Conservation (phyloP, 2,797 vertebrate genomes). For the Astyanax mexicanus region DNA sequence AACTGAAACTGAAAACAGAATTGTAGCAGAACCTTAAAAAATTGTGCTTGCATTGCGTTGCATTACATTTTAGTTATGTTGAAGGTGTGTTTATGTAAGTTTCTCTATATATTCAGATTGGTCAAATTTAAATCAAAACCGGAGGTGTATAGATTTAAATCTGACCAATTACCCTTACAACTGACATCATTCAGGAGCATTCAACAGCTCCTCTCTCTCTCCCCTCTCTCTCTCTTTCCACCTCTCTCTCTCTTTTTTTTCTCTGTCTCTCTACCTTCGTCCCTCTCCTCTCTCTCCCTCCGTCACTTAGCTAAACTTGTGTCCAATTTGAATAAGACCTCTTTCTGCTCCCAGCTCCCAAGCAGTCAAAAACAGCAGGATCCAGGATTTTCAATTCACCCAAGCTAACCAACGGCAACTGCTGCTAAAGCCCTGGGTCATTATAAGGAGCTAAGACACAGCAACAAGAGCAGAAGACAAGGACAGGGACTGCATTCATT, state of each 20-base stretch:
- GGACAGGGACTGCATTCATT: conserved; percentile 24
- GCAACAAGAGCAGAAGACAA: conserved; percentile 49
- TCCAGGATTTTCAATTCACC: conserved; percentile 44
- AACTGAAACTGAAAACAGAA: too few species aligned
- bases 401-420: conserved; percentile 23
- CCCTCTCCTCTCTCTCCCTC: conserved; percentile 23
- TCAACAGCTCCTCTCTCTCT: conserved; percentile 28
- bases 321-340: conserved; percentile 77
- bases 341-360: conserved; percentile 79
- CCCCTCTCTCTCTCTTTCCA: conserved; percentile 28
- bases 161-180: conserved; percentile 1
- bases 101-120: not conserved
- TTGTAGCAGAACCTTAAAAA: too few species aligned
- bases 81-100: too few species aligned
- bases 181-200: conserved; percentile 13
- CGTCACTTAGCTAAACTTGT: conserved; percentile 69
- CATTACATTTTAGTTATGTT: too few species aligned
- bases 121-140: not conserved
- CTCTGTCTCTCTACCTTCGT: conserved; percentile 32
- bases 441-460: conserved; percentile 60
- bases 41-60: too few species aligned
- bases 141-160: too few species aligned
- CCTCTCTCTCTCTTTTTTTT: conserved; percentile 37
- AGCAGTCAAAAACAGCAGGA: conserved; percentile 56
- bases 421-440: conserved; percentile 43